These are phyloP conservation scores for Epinotia bilunana DNA, from an alignment of 2,888 invertebrate genomes.

Conservation along the genomic window DNA sequence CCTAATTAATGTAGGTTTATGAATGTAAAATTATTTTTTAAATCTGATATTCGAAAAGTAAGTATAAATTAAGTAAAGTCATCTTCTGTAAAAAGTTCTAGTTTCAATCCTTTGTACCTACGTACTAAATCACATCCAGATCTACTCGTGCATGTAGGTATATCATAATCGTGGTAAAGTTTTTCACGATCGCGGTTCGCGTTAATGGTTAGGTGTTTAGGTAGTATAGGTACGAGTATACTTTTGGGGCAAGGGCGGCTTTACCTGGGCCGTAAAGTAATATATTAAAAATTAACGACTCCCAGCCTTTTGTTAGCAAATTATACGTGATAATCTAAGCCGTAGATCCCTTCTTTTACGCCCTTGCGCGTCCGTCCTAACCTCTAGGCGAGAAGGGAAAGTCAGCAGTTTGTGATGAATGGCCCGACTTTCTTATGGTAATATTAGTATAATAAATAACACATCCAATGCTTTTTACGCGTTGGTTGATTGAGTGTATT, in stretches of 20 bases:
- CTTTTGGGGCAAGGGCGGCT: constrained; percentile 24
- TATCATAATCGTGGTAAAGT: constrained; percentile 18
- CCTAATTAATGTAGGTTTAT: not conserved
- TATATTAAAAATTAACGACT: constrained; percentile 65
- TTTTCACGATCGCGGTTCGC: constrained; percentile 30
- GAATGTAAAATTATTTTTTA: not conserved
- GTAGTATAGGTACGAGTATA: not conserved
- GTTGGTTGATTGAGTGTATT: constrained; percentile 14
- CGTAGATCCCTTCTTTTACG: constrained; percentile 57
- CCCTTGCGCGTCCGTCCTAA: constrained; percentile 55
- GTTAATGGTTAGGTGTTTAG: constrained; percentile 23
- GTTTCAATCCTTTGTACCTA: no score
- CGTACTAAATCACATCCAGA: no score
- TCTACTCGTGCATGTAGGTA: not conserved
- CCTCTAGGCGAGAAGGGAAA: constrained; percentile 65
- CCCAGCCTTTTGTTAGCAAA: constrained; percentile 67
- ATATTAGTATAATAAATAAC: constrained; percentile 70
- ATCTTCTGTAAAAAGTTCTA: no score
- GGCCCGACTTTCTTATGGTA: constrained; percentile 69
- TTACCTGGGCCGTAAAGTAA: constrained; percentile 54
- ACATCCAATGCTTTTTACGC: constrained; percentile 51
- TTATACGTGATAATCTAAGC: constrained; percentile 59
- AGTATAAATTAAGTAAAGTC: no score
- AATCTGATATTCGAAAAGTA: no score
- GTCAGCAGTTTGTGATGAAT: constrained; percentile 73